Percentiles rank a stretch among this genome's conserved stretches.
These are phyloP conservation scores for Actinemys pallida DNA, from an alignment of 2,113 vertebrate genomes.

Conservation along the genomic window DNA sequence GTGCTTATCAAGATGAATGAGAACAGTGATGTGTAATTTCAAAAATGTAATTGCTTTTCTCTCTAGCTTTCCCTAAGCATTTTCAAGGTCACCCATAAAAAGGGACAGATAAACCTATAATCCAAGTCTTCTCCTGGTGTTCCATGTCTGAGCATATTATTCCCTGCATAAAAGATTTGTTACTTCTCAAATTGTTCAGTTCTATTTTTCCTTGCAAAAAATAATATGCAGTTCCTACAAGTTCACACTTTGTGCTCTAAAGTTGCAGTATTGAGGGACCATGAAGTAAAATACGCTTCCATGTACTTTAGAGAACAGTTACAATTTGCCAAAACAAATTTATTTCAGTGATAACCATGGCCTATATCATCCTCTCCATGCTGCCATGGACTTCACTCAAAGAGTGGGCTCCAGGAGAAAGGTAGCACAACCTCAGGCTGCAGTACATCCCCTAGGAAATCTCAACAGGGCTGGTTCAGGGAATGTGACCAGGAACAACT, in stretches of 20 bases:
- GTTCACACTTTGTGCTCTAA: not conserved
- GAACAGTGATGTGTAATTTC: constrained; percentile 83
- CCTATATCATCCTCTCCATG: not conserved
- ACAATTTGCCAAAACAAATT: not conserved
- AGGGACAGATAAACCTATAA: constrained; percentile 54
- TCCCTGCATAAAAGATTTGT: not conserved
- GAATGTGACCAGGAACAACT: not conserved
- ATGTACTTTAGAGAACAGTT: not conserved
- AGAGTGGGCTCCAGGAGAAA: not conserved
- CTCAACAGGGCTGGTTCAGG: not conserved
- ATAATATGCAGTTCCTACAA: not conserved
- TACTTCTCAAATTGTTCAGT: not conserved
- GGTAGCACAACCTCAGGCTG: not conserved
- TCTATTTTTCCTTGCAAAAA: constrained; percentile 8
- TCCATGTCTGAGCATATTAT: not conserved
- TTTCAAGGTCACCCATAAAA: constrained; percentile 81
- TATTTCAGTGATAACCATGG: not conserved
- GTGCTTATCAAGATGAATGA: constrained; percentile 88
- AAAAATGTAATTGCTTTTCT: constrained; percentile 88
- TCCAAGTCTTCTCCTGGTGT: constrained; percentile 56
- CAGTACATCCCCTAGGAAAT: fast-evolving
- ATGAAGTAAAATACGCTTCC: not conserved
- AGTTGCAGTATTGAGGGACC: not conserved
- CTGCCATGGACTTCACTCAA: not conserved
- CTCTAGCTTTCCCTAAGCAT: constrained; percentile 69